These are phyloP conservation scores for Thinocorus orbignyianus DNA, from an alignment of 2,113 vertebrate genomes.

Conservation along the genomic window DNA sequence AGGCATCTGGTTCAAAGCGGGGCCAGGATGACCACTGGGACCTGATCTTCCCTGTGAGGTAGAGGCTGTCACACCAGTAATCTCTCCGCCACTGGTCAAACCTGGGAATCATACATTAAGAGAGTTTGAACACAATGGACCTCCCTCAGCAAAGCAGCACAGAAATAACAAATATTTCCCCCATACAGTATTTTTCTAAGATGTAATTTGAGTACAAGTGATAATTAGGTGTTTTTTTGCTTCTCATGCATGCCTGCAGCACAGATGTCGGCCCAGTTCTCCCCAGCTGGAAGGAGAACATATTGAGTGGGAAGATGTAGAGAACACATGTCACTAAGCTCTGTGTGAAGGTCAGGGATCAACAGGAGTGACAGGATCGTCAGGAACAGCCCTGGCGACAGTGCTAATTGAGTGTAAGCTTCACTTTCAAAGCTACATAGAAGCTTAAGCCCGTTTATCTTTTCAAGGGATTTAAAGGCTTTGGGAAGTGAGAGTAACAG, in stretches of 20 bases:
- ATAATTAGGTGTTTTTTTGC: background rate
- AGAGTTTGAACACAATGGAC: background rate
- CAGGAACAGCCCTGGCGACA: background rate
- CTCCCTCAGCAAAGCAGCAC: background rate
- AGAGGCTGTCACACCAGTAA: background rate
- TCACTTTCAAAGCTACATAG: conserved; percentile 29
- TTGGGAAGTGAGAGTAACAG: conserved; percentile 21
- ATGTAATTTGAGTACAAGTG: background rate
- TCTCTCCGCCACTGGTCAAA: background rate
- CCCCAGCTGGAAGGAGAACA: background rate
- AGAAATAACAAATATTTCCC: background rate
- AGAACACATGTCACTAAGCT: background rate
- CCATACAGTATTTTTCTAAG: background rate
- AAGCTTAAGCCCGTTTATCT: conserved; percentile 36
- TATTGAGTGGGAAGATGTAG: background rate
- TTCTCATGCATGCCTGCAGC: background rate
- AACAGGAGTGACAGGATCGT: background rate
- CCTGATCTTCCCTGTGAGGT: background rate
- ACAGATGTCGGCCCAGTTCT: background rate
- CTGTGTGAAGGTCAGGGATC: background rate
- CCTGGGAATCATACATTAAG: background rate
- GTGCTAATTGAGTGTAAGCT: conserved; percentile 22
- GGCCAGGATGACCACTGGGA: background rate
- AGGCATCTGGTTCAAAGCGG: background rate
- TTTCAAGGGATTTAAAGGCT: conserved; percentile 45